Evolutionary conservation across 1,140 invertebrate genomes (phyloP).

Genomic region (Conus betulinus): DNA sequence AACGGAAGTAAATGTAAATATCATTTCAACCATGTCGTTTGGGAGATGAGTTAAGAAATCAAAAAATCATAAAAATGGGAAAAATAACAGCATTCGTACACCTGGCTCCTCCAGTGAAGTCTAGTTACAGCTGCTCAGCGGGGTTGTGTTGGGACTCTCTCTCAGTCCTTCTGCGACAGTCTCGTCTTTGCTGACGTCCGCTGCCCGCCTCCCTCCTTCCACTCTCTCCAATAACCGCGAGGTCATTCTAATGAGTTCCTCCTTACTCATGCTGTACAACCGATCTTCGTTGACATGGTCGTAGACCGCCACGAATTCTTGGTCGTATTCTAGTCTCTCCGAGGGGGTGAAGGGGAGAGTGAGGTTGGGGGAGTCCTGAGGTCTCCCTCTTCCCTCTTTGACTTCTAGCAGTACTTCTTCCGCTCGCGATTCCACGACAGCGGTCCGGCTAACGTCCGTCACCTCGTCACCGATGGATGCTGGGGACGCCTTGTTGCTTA

Average conservation of each 20-base stretch:
- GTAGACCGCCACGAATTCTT: conserved; percentile 92
- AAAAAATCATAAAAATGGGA: neutral
- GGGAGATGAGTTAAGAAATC: neutral
- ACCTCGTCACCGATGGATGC: neutral
- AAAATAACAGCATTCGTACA: neutral
- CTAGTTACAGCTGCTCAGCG: conserved; percentile 52
- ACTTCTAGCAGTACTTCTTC: neutral
- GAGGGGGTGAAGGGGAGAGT: conserved; percentile 82
- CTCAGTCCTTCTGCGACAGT: conserved; percentile 33
- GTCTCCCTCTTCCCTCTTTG: conserved; percentile 9
- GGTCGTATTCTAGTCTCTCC: conserved; percentile 91
- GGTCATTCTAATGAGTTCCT: conserved; percentile 91
- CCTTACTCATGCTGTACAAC: conserved; percentile 87
- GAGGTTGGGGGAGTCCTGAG: conserved; percentile 86
- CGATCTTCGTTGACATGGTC: conserved; percentile 91
- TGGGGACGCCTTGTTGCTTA: conserved; percentile 29
- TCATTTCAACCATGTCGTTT: no score
- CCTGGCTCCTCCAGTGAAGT: conserved; percentile 44
- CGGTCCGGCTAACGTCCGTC: neutral
- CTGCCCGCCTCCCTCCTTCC: conserved; percentile 53
- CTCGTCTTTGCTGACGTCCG: conserved; percentile 46
- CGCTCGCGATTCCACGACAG: conserved; percentile 28
- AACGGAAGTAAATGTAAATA: no score
- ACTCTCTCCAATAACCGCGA: conserved; percentile 86
- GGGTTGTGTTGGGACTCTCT: conserved; percentile 48